These are phyloP conservation scores for Epizoanthus rinbou DNA, from an alignment of 92 coral and sea anemone species.

Conservation along the genomic window DNA sequence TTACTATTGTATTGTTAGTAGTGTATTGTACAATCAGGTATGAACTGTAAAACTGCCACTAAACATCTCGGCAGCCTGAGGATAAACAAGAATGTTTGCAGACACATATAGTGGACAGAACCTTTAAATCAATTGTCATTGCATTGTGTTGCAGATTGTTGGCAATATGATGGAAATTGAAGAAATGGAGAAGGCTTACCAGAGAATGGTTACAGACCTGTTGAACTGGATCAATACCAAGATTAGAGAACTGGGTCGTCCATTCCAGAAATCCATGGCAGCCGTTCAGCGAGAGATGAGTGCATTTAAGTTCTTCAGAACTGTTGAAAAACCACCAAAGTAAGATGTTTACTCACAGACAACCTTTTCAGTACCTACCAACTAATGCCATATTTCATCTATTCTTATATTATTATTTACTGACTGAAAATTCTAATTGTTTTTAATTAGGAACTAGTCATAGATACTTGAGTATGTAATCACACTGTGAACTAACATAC, in stretches of 20 bases:
- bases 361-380: too few relatives aligned
- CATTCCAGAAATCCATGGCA: conserved; percentile 83
- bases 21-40: too few relatives aligned
- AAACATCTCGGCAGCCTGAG: too few relatives aligned
- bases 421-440: too few relatives aligned
- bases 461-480: too few relatives aligned
- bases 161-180: conserved; percentile 95
- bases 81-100: not conserved
- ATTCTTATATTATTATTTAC: too few relatives aligned
- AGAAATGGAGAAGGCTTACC: conserved; percentile 79
- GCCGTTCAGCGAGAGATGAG: conserved; percentile 95
- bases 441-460: too few relatives aligned
- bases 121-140: not conserved
- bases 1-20: too few relatives aligned
- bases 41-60: too few relatives aligned
- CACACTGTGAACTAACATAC: too few relatives aligned
- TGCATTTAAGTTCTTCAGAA: conserved; percentile 88
- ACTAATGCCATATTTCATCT: too few relatives aligned
- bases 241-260: conserved; percentile 76
- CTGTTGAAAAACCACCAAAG: conserved; percentile 98
- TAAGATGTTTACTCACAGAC: conserved; percentile 35
- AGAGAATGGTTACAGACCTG: conserved; percentile 85
- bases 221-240: conserved; percentile 81
- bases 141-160: conserved; percentile 64
- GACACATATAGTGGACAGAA: not conserved